Percentiles rank a stretch among this genome's conserved stretches.
Conservation (phyloP, 2,888 invertebrate species). For the Aphodius sticticus region DNA sequence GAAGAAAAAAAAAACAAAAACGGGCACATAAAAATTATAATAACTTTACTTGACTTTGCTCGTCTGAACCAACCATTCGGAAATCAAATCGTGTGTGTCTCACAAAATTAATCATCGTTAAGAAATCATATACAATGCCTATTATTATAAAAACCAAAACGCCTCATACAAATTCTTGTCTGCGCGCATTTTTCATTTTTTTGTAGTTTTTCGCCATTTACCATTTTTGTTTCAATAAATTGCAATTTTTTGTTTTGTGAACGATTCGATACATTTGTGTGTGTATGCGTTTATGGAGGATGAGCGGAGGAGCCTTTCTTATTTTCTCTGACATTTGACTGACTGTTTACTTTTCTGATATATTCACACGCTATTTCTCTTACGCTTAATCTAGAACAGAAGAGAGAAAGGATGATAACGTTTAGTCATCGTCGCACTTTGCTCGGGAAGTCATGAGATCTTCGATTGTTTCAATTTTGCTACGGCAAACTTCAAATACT, state of each 20-base stretch:
- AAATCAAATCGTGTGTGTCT: neutral
- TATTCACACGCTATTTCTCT: neutral
- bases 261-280: neutral
- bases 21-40: neutral
- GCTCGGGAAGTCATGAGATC: neutral
- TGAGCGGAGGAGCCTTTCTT: neutral
- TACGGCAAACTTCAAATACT: too few species aligned
- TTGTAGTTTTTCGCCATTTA: neutral
- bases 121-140: neutral
- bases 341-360: neutral
- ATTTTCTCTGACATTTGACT: conserved; percentile 4
- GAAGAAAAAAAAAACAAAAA: neutral
- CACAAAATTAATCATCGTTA: neutral
- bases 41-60: conserved; percentile 4
- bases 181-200: neutral
- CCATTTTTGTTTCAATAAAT: neutral
- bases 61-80: conserved; percentile 4
- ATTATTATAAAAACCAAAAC: conserved; percentile 4
- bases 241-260: neutral
- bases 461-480: neutral
- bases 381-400: neutral
- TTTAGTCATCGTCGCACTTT: neutral
- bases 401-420: neutral
- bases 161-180: neutral
- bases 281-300: neutral